These are phyloP conservation scores for Plecturocebus donacophilus DNA, from an alignment of 2,113 vertebrate genomes.

Conservation along the genomic window DNA sequence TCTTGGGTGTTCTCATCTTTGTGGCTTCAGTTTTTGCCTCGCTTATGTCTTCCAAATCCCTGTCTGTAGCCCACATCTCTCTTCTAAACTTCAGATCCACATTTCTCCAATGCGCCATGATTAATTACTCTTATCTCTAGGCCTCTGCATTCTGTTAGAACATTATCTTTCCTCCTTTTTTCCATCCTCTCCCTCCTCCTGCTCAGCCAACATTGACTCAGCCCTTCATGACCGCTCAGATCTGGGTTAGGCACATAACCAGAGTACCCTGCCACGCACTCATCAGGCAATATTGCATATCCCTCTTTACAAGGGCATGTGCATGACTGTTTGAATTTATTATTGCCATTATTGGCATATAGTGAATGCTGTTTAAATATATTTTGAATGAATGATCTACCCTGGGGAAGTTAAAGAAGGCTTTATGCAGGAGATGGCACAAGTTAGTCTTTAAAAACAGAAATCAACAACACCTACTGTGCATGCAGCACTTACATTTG, in stretches of 20 bases:
- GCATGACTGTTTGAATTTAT: neutral
- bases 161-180: neutral
- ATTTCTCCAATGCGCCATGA: neutral
- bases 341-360: neutral
- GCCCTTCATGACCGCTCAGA: neutral
- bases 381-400: neutral
- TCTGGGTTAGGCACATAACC: neutral
- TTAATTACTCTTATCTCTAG: neutral
- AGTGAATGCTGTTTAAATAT: neutral
- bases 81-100: neutral
- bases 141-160: neutral
- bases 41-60: neutral
- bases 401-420: neutral
- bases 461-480: neutral
- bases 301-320: neutral
- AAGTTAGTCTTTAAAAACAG: constrained; percentile 9
- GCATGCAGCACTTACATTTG: neutral
- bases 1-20: constrained; percentile 2
- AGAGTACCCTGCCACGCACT: neutral
- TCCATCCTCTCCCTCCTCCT: neutral
- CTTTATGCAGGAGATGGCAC: neutral
- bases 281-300: neutral
- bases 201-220: neutral
- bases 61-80: neutral
- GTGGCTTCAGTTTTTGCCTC: neutral